Percentiles rank a stretch among this genome's conserved stretches.
These are phyloP conservation scores for Romanogobio albipinnatus DNA, from an alignment of 2,113 vertebrate genomes.

Conservation along the genomic window DNA sequence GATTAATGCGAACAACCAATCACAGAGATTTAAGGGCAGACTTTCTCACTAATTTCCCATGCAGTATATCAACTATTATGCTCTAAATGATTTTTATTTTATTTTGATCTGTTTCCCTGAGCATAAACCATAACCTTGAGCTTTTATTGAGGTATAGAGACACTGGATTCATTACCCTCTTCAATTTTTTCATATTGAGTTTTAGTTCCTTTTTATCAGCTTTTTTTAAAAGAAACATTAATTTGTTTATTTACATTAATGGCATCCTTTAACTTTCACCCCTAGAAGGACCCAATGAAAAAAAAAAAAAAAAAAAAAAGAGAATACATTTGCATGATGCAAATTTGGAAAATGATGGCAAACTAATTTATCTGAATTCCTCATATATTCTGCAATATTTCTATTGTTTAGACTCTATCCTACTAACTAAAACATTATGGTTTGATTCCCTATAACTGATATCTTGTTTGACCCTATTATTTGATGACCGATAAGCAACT, in stretches of 20 bases:
- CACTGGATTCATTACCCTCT: not conserved
- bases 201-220: not conserved
- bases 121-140: not conserved
- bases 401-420: too few species aligned
- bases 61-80: not conserved
- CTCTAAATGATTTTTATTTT: not conserved
- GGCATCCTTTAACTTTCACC: not conserved
- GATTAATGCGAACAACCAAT: slow-evolving; percentile 36
- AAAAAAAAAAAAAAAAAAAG: too few species aligned
- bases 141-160: not conserved
- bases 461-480: too few species aligned
- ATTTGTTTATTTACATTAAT: not conserved
- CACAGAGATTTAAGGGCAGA: slow-evolving; percentile 36
- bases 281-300: too few species aligned
- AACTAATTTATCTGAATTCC: too few species aligned
- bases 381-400: too few species aligned
- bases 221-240: too few species aligned
- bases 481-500: too few species aligned
- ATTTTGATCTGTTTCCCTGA: slow-evolving; percentile 2
- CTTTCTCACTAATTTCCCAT: not conserved
- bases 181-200: not conserved
- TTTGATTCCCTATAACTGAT: too few species aligned
- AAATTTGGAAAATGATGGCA: too few species aligned
- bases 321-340: too few species aligned
- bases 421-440: too few species aligned